These are phyloP conservation scores for Pseudolaguvia tuberculata DNA, from an alignment of 2,113 vertebrate genomes.

Conservation along the genomic window DNA sequence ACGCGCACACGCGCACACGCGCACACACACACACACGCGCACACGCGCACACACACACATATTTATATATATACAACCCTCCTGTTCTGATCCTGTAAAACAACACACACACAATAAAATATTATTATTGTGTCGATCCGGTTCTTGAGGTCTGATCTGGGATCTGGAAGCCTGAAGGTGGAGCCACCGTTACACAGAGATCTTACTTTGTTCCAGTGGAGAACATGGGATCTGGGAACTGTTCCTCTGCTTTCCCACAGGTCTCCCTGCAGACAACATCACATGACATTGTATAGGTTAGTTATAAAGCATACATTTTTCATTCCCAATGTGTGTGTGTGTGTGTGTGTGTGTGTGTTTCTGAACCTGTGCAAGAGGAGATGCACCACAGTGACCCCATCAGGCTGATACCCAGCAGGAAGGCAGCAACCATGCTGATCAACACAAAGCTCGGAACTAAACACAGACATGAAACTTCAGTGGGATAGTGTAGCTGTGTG, in stretches of 20 bases:
- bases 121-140: background rate
- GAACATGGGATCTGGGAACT: no score
- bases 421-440: slow-evolving; percentile 66
- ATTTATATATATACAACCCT: slow-evolving; percentile 11
- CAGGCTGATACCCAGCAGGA: slow-evolving; percentile 66
- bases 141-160: no score
- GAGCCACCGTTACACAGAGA: no score
- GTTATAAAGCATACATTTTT: background rate
- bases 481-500: no score
- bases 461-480: no score
- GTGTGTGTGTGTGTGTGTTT: slow-evolving; percentile 7
- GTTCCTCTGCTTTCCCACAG: slow-evolving; percentile 14
- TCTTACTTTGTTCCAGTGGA: no score
- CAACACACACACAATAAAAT: background rate
- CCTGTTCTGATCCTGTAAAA: background rate
- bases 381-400: slow-evolving; percentile 73
- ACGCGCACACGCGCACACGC: no score
- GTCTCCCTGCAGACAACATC: slow-evolving; percentile 41
- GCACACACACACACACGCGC: slow-evolving; percentile 32
- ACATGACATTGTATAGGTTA: background rate
- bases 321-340: background rate
- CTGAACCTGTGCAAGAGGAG: slow-evolving; percentile 66
- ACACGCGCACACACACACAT: slow-evolving; percentile 41
- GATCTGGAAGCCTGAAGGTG: no score
- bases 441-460: slow-evolving; percentile 55